These are phyloP conservation scores for Tribolium madens DNA, from an alignment of 1,140 invertebrate species.

Conservation along the genomic window DNA sequence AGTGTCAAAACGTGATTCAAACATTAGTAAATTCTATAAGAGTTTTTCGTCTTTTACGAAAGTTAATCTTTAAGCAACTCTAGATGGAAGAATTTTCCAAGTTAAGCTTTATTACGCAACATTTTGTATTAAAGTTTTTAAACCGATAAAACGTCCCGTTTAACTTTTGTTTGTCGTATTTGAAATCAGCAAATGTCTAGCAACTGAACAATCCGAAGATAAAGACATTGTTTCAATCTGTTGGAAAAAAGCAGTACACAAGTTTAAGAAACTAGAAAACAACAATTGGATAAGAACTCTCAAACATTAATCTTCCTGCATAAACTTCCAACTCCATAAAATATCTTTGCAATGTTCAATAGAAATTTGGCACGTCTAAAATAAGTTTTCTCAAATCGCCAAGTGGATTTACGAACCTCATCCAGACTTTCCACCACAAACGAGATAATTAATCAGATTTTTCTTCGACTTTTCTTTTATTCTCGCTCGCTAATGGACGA, in stretches of 20 bases:
- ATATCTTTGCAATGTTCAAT: constrained; percentile 6
- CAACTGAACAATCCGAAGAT: not conserved
- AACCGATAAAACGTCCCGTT: not conserved
- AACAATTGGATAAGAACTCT: not conserved
- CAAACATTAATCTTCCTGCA: not conserved
- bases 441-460: constrained; percentile 30
- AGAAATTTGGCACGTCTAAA: not conserved
- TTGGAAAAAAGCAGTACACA: not conserved
- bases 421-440: not conserved
- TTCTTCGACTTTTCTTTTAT: not conserved
- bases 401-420: not conserved
- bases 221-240: not conserved
- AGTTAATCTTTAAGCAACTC: no score
- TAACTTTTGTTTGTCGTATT: not conserved
- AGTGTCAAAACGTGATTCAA: no score
- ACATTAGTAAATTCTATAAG: no score
- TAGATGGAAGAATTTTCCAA: not conserved
- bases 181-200: not conserved
- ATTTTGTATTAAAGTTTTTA: not conserved
- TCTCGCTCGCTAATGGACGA: constrained; percentile 1
- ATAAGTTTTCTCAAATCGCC: constrained; percentile 11
- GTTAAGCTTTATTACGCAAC: not conserved
- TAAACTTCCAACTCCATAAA: constrained; percentile 12
- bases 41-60: no score
- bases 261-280: not conserved